phyloP scores from a whole-genome alignment of 2,113 vertebrate genomes.

The Cacatua alba region DNA sequence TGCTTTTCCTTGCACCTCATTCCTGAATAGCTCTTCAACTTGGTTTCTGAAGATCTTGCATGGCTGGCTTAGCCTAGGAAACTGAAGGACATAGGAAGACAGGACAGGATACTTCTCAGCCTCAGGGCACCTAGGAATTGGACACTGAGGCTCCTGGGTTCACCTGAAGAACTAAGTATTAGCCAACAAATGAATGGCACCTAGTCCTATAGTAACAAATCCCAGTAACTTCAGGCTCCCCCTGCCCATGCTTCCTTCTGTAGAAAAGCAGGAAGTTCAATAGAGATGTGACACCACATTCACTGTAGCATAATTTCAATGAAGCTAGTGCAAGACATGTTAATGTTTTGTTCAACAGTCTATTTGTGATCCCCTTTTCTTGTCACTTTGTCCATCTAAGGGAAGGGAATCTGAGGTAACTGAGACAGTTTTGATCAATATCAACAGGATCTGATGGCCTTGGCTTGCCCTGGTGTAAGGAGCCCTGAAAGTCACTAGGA shows the following conservation, averaged over 20 bases:
- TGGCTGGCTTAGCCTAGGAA: neutral
- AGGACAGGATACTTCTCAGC: neutral
- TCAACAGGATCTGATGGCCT: neutral
- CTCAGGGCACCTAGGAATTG: neutral
- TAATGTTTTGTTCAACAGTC: neutral
- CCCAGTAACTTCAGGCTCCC: neutral
- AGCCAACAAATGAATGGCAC: neutral
- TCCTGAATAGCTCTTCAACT: neutral
- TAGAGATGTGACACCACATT: neutral
- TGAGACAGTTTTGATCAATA: neutral
- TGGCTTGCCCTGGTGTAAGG: neutral
- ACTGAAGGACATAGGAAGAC: neutral
- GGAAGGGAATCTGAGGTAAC: neutral
- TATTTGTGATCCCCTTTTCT: neutral
- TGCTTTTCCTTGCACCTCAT: neutral
- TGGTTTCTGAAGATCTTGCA: neutral
- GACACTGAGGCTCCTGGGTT: neutral
- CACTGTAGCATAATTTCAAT: neutral
- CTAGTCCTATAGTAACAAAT: neutral
- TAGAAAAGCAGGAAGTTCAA: neutral
- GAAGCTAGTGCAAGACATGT: neutral
- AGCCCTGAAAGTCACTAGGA: neutral
- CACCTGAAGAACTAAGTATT: neutral
- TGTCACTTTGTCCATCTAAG: neutral
- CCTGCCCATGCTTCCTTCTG: neutral